Evolutionary conservation across 2,888 invertebrate species (phyloP), one percentile per base, ranked within the genome.

Genomic region (Panorpa germanica): DNA sequence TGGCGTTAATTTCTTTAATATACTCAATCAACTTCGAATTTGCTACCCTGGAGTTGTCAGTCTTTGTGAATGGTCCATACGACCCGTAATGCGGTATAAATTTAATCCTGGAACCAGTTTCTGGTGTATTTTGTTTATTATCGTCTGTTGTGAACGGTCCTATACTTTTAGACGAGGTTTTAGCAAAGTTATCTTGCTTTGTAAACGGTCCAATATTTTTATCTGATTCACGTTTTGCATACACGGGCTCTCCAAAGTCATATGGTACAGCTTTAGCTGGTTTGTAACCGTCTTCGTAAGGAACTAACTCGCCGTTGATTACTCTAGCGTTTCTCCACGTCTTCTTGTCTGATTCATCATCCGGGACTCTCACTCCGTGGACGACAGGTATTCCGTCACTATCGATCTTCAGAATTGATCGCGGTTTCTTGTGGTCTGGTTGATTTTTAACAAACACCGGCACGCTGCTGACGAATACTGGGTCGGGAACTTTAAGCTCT

Each of bases 311-410:
- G 31, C 81, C 80, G 44, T 86, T 83, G 25, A 86, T 78, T 9
- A 86, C 83, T 37, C 85, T 62, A 1, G 85, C 86, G 50, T 86
- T 86, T 31, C 86, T 63, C 85, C 85, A 86, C 1, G 73, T 75
- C 47, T 78, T 52, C 38, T 71, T 73, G 43, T 82, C 81, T 28
- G 72, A 71, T 32, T 78, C 77, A 39, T 82, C 78, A 44, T 88
- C 86, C 0, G 85, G 85, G 22, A 82, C 72, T 34, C 85, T 64
- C 1, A 78, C 66, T 0, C 82, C 82, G 30, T 81, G 76, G 25
- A 88, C 75, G 28, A 83, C 69, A 1, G 82, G 80, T 15, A 78
- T 74, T 1, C 76, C 77, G 41, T 78, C 76, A 5, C 61, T 55
- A 28, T 70, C 76, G 2, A 77, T 45, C 6, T 70, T 63, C 36